Evolutionary conservation across 2,113 vertebrate genomes (phyloP), one percentile per base, ranked within the genome.

Genomic region (Lycocorax pyrrhopterus): DNA sequence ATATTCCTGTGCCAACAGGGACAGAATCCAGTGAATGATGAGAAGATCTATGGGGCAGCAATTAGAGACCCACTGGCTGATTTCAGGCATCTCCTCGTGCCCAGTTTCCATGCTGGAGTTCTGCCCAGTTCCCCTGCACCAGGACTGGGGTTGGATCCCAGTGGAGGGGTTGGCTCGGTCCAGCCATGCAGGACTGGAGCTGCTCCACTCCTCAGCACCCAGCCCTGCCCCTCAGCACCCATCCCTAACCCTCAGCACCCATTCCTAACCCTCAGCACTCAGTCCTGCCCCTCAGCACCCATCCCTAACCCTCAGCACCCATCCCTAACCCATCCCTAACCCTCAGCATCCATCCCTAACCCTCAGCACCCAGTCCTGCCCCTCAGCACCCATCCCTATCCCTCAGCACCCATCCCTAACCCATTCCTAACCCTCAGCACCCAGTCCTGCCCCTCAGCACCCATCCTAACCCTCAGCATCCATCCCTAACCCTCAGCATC

Each of bases 261-360:
- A 46, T 4, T 1, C 15, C 10, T 37, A 2, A 0, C 6, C 9
- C 5, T 72, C 37, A 53, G 12, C 7, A 59, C 16, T 26, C 71
- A 43, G 21, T 9, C 6, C 4, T 33, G 4, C 1, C 12, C 10
- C 63, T 44, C 41, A n/a, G 41, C 21, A 58, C 14, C 72, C 69
- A 71, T 2, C 2, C 14, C 14, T 17, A 3, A 1, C 17, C 27
- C 15, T 46, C 41, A 46, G 26, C 43, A 59, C 4, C 25, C 33
- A 39, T 9, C 12, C 6, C 7, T 33, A 7, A 12, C 23, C 64
- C 7, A 47, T 39, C 10, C 33, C 1, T 13, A 4, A 0, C 12
- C 5, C 25, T 51, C 14, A 41, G 29, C 22, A 41, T 4, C 22
- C 35, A 27, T 4, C 4, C 23, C 9, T 23, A 1, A 2, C 19